Percentiles rank a stretch among this genome's conserved stretches.
These are phyloP conservation scores for Drosophila aff. DNA, from an alignment of 1,140 invertebrate genomes.

Conservation along the genomic window DNA sequence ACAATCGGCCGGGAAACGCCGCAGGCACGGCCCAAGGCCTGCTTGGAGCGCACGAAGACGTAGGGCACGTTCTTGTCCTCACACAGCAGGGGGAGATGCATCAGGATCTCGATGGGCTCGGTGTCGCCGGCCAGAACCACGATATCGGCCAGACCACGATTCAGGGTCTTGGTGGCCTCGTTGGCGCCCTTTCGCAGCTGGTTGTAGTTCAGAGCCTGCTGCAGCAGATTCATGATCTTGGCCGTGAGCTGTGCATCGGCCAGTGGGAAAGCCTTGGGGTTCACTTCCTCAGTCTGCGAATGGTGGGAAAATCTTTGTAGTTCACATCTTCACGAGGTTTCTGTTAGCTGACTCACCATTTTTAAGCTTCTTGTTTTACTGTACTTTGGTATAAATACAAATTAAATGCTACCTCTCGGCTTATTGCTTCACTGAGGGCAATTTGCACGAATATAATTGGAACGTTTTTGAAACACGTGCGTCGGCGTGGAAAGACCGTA, in stretches of 20 bases:
- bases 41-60: slow-evolving; percentile 98
- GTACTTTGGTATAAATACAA: slow-evolving; percentile 20
- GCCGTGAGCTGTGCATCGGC: slow-evolving; percentile 96
- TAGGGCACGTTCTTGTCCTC: slow-evolving; percentile 99
- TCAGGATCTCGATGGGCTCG: slow-evolving; percentile 97
- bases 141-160: slow-evolving; percentile 97
- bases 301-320: not conserved
- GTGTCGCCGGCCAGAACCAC: slow-evolving; percentile 99
- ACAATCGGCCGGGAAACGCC: slow-evolving; percentile 99
- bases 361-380: slow-evolving; percentile 15
- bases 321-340: not conserved
- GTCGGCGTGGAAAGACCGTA: slow-evolving; percentile 6
- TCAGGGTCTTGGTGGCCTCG: slow-evolving; percentile 98
- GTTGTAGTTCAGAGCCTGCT: slow-evolving; percentile 98
- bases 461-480: slow-evolving; percentile 70
- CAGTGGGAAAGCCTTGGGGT: slow-evolving; percentile 99
- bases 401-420: slow-evolving; percentile 83
- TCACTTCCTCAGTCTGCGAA: slow-evolving; percentile 92
- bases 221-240: slow-evolving; percentile 97
- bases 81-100: slow-evolving; percentile 98
- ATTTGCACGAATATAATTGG: slow-evolving; percentile 17
- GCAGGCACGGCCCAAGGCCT: slow-evolving; percentile 98
- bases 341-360: slow-evolving; percentile 46
- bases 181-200: slow-evolving; percentile 99
- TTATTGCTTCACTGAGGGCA: slow-evolving; percentile 84